Percentiles rank a stretch among this genome's conserved stretches.
phyloP scores from a whole-genome alignment of 92 coral and sea anemone species.

The Zoanthus sansibaricus region DNA sequence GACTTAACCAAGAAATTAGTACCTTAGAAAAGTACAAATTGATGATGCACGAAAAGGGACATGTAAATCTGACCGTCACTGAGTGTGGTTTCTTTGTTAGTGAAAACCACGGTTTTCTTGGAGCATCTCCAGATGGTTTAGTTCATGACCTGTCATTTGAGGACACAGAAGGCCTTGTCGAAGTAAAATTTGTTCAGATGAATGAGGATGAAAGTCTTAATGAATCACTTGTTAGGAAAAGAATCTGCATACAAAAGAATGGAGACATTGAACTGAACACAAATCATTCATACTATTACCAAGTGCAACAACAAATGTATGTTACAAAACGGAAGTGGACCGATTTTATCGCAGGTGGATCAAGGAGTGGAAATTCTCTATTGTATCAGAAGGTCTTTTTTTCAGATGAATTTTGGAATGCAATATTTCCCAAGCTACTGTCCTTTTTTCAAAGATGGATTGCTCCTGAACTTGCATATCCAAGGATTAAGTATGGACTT shows the following conservation, averaged over 20 bases:
- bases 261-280: slow-evolving; percentile 33
- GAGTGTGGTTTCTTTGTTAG: slow-evolving; percentile 49
- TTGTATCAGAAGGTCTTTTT: slow-evolving; percentile 62
- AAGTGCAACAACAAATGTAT: slow-evolving; percentile 72
- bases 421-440: slow-evolving; percentile 47
- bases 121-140: slow-evolving; percentile 56
- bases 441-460: slow-evolving; percentile 58
- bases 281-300: slow-evolving; percentile 61
- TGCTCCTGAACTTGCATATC: slow-evolving; percentile 69
- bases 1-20: slow-evolving; percentile 11
- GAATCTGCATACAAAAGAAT: slow-evolving; percentile 42
- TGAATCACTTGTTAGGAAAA: slow-evolving; percentile 47
- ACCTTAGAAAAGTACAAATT: slow-evolving; percentile 19
- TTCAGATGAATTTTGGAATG: slow-evolving; percentile 63
- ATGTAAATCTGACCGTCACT: slow-evolving; percentile 18
- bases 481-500: slow-evolving; percentile 49
- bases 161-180: slow-evolving; percentile 56
- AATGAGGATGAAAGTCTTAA: slow-evolving; percentile 53
- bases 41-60: slow-evolving; percentile 20
- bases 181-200: slow-evolving; percentile 57
- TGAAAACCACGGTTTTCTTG: slow-evolving; percentile 42
- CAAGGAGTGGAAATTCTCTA: slow-evolving; percentile 34
- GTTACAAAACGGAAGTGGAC: slow-evolving; percentile 70
- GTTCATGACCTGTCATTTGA: slow-evolving; percentile 50
- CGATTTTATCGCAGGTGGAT: slow-evolving; percentile 69